These are phyloP conservation scores for Cryptus armator DNA, from an alignment of 2,888 invertebrate genomes.

Conservation along the genomic window DNA sequence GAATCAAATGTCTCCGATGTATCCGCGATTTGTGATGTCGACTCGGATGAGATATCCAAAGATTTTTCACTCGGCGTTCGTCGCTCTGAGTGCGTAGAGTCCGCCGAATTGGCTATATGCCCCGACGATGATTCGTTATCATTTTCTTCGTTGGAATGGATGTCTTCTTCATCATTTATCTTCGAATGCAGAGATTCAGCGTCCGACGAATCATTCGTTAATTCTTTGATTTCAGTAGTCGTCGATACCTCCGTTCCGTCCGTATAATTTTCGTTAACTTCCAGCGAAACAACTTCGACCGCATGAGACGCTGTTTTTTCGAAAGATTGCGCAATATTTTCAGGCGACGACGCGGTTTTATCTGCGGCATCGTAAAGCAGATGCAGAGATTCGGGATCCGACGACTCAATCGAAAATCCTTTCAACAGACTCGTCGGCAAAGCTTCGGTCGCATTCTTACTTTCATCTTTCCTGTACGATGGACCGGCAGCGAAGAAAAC, in stretches of 20 bases:
- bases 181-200: background rate
- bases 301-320: background rate
- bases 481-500: background rate
- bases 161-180: background rate
- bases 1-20: background rate
- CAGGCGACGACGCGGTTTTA: background rate
- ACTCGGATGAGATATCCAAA: background rate
- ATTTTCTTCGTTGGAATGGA: background rate
- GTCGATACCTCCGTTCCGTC: background rate
- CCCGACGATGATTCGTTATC: background rate
- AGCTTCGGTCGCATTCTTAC: background rate
- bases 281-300: background rate
- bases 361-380: constrained; percentile 22
- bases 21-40: background rate
- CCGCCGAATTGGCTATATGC: background rate
- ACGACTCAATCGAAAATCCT: constrained; percentile 25
- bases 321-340: background rate
- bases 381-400: constrained; percentile 27
- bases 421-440: constrained; percentile 3
- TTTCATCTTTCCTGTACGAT: background rate
- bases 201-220: background rate
- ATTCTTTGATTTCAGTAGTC: background rate
- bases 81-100: background rate
- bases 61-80: background rate
- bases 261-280: background rate